phyloP scores from a whole-genome alignment of 2,888 invertebrate species.

The Chrysina gloriosa region DNA sequence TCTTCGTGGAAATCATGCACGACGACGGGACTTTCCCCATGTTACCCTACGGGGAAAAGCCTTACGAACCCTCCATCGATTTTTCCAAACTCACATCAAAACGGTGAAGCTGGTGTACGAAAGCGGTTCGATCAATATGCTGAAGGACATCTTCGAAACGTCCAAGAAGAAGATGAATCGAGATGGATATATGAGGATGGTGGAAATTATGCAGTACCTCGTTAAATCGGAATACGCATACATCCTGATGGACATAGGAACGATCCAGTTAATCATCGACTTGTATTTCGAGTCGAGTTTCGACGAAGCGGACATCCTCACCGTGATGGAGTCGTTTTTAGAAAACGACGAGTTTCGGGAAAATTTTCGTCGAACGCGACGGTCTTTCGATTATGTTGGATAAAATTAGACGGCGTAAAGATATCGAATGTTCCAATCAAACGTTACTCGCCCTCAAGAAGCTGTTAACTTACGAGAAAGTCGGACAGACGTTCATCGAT shows the following conservation, averaged over 20 bases:
- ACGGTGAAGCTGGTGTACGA: slow-evolving; percentile 51
- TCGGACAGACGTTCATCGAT: slow-evolving; percentile 1
- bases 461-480: not conserved
- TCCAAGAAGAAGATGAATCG: not conserved
- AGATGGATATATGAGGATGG: not conserved
- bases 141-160: slow-evolving; percentile 2
- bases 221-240: slow-evolving; percentile 11
- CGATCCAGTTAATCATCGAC: slow-evolving; percentile 2
- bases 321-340: slow-evolving; percentile 10
- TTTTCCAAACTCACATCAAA: slow-evolving; percentile 51
- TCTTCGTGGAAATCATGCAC: slow-evolving; percentile 51
- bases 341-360: slow-evolving; percentile 11
- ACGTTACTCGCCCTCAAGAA: slow-evolving; percentile 1
- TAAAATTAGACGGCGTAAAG: slow-evolving; percentile 1
- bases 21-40: slow-evolving; percentile 40
- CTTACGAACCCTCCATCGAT: slow-evolving; percentile 53
- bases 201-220: slow-evolving; percentile 33
- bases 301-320: not conserved
- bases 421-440: slow-evolving; percentile 5
- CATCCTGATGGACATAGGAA: not conserved
- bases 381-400: slow-evolving; percentile 4
- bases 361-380: slow-evolving; percentile 1
- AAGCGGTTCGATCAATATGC: slow-evolving; percentile 1
- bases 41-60: slow-evolving; percentile 54
- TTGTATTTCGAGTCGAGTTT: not conserved